Percentiles rank a stretch among this genome's conserved stretches.
phyloP scores from a whole-genome alignment of 2,113 vertebrate species.

The Rhea pennata region DNA sequence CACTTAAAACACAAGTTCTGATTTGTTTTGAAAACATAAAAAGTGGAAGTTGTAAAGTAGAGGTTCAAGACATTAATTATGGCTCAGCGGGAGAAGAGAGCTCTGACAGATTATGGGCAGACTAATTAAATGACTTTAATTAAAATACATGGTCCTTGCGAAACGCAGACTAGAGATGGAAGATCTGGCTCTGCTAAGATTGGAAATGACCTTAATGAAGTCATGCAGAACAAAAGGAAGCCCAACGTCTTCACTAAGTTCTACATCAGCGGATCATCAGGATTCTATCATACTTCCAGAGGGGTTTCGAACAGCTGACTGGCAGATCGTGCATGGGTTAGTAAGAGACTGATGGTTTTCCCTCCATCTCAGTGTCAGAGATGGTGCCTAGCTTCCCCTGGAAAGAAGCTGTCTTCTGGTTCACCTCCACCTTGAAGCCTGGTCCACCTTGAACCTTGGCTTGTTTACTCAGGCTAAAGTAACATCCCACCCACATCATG shows the following conservation, averaged over 20 bases:
- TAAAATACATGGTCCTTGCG: slow-evolving; percentile 34
- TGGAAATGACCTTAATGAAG: neutral
- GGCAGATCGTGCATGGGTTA: rapidly evolving
- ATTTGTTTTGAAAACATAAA: slow-evolving; percentile 54
- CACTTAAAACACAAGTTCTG: slow-evolving; percentile 46
- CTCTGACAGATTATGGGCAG: slow-evolving; percentile 52
- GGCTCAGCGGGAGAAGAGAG: slow-evolving; percentile 38
- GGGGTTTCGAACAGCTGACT: neutral
- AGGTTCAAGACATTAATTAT: slow-evolving; percentile 48
- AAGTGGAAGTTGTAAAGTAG: slow-evolving; percentile 28
- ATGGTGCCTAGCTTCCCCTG: neutral
- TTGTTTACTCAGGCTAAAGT: neutral
- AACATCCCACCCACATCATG: neutral
- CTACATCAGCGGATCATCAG: neutral
- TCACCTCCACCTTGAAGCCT: neutral
- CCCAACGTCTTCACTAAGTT: rapidly evolving
- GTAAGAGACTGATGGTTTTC: neutral
- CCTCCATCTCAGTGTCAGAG: neutral
- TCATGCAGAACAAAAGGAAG: neutral
- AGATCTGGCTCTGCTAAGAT: neutral
- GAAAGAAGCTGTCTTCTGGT: neutral
- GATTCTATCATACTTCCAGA: rapidly evolving
- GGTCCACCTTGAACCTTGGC: rapidly evolving
- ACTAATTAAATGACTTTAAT: slow-evolving; percentile 50
- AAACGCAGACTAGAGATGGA: neutral